Evolutionary conservation across 37 sponge, comb jelly and placozoan genomes (phyloP), one percentile per base, ranked within the genome.

Genomic region (Agelas oroides): DNA sequence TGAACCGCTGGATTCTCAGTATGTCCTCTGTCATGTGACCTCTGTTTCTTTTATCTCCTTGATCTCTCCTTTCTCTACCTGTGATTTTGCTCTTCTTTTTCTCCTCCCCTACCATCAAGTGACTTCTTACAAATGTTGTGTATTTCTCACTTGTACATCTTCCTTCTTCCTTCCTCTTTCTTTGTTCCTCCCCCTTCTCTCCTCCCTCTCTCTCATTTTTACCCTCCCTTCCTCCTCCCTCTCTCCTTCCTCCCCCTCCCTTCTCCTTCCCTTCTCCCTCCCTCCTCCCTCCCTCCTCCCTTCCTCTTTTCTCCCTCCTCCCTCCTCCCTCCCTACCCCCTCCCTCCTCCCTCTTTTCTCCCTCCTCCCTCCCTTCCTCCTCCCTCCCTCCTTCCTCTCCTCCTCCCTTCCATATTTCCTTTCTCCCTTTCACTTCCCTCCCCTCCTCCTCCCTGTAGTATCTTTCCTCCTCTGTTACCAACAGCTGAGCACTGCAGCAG

Each of bases 1-100:
- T 95, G 69, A 71, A 82, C 52, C 71, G 92, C 59, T 97, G 97
- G 97, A 97, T 97, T 8, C 89, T 94, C 11, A 69, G 96, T 95
- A 36, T 54, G 96, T 79, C n/a, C n/a, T n/a, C 46, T 12, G 46
- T 46, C 46, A 46, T 34, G 27, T 30, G n/a, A 12, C 65, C 65
- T 46, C 46, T 12, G 46, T 46, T 3, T 25, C 14, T 28, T 13
- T 25, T 11, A 5, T 61, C 14, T 11, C 63, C 63, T 61, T 61
- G 12, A 5, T 61, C 27, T 13, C 27, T 61, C 14, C 27, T 25
- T 61, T 11, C 63, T 61, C 63, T 5, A 2, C 27, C 63, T 61
- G n/a, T n/a, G n/a, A n/a, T n/a, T n/a, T n/a, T n/a, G n/a, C n/a
- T n/a, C n/a, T n/a, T n/a, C n/a, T n/a, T n/a, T n/a, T n/a, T n/a